These are phyloP conservation scores for Tetranychus truncatus DNA, from an alignment of 2,888 invertebrate genomes.

Conservation along the genomic window DNA sequence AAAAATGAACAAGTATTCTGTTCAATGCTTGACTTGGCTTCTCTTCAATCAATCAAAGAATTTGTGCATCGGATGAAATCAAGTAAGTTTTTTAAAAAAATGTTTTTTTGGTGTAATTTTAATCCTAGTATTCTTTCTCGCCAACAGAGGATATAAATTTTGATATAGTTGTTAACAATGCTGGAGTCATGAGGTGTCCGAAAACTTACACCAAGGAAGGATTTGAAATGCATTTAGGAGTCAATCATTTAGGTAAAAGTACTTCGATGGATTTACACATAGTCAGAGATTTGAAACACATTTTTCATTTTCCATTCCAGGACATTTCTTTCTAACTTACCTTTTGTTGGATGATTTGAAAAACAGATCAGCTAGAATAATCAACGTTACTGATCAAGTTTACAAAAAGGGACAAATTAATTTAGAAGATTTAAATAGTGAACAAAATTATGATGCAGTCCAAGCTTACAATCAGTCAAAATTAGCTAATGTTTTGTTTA, in stretches of 20 bases:
- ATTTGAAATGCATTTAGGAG: slow-evolving; percentile 71
- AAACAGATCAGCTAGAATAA: slow-evolving; percentile 23
- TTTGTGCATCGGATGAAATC: slow-evolving; percentile 49
- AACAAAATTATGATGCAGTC: slow-evolving; percentile 35
- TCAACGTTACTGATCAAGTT: slow-evolving; percentile 29
- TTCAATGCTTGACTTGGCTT: slow-evolving; percentile 35
- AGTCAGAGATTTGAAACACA: background rate
- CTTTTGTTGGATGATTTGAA: slow-evolving; percentile 22
- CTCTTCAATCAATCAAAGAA: slow-evolving; percentile 41
- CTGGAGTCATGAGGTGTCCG: slow-evolving; percentile 62
- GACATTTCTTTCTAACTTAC: slow-evolving; percentile 26
- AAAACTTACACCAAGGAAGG: slow-evolving; percentile 55
- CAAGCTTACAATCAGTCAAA: slow-evolving; percentile 64
- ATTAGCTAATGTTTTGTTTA: slow-evolving; percentile 51
- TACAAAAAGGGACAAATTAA: slow-evolving; percentile 37
- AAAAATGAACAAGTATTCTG: slow-evolving; percentile 37
- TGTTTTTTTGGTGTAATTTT: background rate
- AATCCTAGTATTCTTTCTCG: slow-evolving; percentile 33
- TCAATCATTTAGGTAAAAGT: slow-evolving; percentile 71
- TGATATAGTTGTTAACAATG: slow-evolving; percentile 91
- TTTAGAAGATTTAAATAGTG: slow-evolving; percentile 53
- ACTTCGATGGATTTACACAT: background rate
- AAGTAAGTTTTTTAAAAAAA: background rate
- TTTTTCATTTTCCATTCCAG: slow-evolving; percentile 7
- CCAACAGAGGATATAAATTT: slow-evolving; percentile 50